Percentiles rank a stretch among this genome's conserved stretches.
Conservation (phyloP, 2,888 invertebrate species). For the Leucophenga maculata region DNA sequence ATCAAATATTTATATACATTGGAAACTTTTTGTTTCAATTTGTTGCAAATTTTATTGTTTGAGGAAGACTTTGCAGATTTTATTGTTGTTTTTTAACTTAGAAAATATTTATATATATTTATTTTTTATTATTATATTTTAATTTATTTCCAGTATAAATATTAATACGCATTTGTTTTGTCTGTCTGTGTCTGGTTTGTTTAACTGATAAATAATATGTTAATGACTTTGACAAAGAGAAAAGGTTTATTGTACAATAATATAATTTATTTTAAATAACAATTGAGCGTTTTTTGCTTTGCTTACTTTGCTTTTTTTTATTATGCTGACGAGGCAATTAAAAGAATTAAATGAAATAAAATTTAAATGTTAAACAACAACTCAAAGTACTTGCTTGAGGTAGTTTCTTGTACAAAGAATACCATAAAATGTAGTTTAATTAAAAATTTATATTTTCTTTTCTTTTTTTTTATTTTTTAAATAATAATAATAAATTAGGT, state of each 20-base stretch:
- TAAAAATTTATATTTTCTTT: too few species aligned
- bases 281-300: constrained; percentile 39
- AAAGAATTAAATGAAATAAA: constrained; percentile 40
- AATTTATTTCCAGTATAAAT: neutral
- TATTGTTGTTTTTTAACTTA: constrained; percentile 47
- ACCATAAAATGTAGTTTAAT: constrained; percentile 28
- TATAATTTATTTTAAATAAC: neutral
- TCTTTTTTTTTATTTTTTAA: too few species aligned
- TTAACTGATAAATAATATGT: constrained; percentile 15
- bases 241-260: neutral
- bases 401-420: constrained; percentile 47
- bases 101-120: neutral
- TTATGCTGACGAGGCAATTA: constrained; percentile 11
- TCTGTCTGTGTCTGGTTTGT: neutral
- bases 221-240: constrained; percentile 18
- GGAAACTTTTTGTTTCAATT: neutral
- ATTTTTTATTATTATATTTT: neutral
- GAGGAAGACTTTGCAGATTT: constrained; percentile 63
- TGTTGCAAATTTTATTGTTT: neutral
- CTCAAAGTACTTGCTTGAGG: constrained; percentile 66
- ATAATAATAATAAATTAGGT: constrained; percentile 58
- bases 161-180: constrained; percentile 18
- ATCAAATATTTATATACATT: neutral
- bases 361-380: constrained; percentile 39
- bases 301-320: constrained; percentile 4